A percentile compares a stretch with the other conserved stretches of the same genome.
Conservation (phyloP, 2,797 vertebrate species). For the Amblyraja radiata region DNA sequence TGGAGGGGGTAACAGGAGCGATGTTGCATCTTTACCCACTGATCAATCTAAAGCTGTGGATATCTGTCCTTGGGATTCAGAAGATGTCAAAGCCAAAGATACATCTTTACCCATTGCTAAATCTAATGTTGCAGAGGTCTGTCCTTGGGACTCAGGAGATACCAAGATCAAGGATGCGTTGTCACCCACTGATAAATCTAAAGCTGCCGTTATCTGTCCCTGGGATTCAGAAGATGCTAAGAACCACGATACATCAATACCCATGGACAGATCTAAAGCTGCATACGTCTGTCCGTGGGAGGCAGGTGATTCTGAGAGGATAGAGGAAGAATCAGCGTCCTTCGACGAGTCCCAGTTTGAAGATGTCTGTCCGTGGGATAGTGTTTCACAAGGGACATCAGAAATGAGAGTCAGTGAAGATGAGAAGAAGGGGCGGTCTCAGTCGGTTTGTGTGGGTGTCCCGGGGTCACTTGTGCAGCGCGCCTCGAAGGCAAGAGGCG, state of each 20-base stretch:
- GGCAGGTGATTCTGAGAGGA: conserved; percentile 46
- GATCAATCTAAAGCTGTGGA: conserved; percentile 41
- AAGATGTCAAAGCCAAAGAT: not conserved
- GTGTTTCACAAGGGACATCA: not conserved
- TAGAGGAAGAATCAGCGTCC: not conserved
- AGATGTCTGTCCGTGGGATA: conserved; percentile 44
- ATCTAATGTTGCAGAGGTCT: conserved; percentile 55
- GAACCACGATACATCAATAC: conserved; percentile 47
- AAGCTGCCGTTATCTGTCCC: conserved; percentile 46
- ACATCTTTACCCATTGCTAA: not conserved
- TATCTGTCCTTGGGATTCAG: conserved; percentile 46
- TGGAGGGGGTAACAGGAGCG: conserved; percentile 48
- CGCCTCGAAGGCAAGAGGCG: not conserved
- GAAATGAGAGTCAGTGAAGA: conserved; percentile 15
- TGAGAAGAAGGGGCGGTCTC: conserved; percentile 42
- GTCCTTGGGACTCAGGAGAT: conserved; percentile 60
- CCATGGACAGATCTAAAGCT: conserved; percentile 45
- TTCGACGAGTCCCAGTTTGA: not conserved
- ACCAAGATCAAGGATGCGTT: conserved; percentile 38
- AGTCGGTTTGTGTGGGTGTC: conserved; percentile 8
- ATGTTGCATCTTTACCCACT: conserved; percentile 13
- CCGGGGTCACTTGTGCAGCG: conserved; percentile 43
- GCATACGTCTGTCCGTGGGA: conserved; percentile 64
- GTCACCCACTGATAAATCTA: not conserved
- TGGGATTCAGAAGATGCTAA: conserved; percentile 47